phyloP scores from a whole-genome alignment of 2,888 invertebrate genomes.

The Temnothorax unifasciatus region DNA sequence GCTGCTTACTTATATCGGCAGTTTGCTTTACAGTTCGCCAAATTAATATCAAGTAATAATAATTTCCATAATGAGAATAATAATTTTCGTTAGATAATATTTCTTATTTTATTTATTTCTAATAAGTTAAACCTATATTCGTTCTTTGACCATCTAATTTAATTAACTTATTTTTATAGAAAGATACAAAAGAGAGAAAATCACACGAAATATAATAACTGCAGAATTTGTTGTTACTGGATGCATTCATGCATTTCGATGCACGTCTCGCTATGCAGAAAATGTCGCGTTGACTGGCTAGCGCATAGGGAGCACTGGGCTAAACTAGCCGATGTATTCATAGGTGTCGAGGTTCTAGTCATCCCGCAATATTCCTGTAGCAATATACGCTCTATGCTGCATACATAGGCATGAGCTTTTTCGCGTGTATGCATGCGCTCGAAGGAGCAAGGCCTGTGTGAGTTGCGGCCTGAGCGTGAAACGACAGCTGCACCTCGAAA shows the following conservation, averaged over 20 bases:
- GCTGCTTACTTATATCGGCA: background rate
- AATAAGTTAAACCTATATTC: background rate
- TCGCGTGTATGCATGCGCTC: slow-evolving; percentile 44
- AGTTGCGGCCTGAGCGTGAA: slow-evolving; percentile 27
- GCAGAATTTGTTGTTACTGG: background rate
- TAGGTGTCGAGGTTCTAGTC: slow-evolving; percentile 62
- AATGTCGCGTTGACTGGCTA: slow-evolving; percentile 23
- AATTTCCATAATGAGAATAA: background rate
- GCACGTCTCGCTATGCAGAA: background rate
- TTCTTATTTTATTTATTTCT: background rate
- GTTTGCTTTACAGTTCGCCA: background rate
- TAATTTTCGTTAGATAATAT: background rate
- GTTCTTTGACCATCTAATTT: background rate
- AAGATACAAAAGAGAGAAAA: background rate
- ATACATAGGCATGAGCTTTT: slow-evolving; percentile 46
- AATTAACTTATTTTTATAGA: background rate
- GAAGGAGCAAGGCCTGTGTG: slow-evolving; percentile 1
- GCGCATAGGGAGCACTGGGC: slow-evolving; percentile 34
- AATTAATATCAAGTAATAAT: background rate
- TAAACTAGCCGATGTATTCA: slow-evolving; percentile 67
- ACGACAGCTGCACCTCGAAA: slow-evolving; percentile 71
- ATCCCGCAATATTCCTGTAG: slow-evolving; percentile 43
- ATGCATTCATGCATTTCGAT: slow-evolving; percentile 17
- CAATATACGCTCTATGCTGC: slow-evolving; percentile 42
- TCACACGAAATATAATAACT: background rate